phyloP scores from a whole-genome alignment of 2,797 vertebrate species.

The Micrastur ruficollis region DNA sequence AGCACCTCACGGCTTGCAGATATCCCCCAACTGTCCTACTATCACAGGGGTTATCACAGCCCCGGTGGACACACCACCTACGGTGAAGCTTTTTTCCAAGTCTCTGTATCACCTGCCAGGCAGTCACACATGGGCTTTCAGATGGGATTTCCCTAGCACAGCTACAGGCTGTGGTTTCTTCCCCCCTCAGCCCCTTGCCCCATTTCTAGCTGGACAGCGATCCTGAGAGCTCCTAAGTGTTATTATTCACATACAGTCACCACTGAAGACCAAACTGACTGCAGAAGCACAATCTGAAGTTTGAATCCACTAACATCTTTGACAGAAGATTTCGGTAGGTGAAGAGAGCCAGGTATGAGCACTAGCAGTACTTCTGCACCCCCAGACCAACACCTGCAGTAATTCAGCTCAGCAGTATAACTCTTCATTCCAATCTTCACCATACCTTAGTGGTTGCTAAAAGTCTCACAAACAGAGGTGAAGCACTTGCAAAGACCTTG shows the following conservation, averaged over 20 bases:
- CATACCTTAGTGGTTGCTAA: rapidly evolving
- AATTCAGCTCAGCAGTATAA: neutral
- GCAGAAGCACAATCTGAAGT: neutral
- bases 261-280: neutral
- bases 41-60: neutral
- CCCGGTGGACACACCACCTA: rapidly evolving
- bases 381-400: neutral
- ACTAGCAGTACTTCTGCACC: neutral
- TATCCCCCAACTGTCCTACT: rapidly evolving
- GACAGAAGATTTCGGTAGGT: neutral
- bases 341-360: neutral
- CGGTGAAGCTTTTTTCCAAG: neutral
- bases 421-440: neutral
- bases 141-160: neutral
- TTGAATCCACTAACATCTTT: neutral
- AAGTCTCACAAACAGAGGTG: neutral
- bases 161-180: neutral
- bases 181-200: too few relatives aligned
- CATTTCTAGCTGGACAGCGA: neutral
- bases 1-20: neutral
- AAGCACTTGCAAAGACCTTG: neutral
- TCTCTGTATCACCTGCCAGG: neutral
- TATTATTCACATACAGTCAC: neutral
- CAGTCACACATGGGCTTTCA: neutral
- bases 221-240: neutral